Evolutionary conservation across 2,797 vertebrate species (phyloP).

Genomic region (Menidia menidia): DNA sequence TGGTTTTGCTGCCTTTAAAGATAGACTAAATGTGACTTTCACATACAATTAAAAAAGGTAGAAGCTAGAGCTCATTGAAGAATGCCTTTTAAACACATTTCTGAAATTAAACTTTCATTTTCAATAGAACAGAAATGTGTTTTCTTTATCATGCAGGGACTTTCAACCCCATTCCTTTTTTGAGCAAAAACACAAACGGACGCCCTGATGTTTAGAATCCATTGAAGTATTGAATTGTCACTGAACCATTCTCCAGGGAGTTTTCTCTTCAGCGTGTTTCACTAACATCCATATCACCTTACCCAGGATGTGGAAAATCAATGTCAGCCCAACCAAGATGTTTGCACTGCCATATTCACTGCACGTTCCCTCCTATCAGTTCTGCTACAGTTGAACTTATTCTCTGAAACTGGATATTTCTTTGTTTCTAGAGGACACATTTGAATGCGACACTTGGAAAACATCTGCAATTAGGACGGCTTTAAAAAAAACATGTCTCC

Average conservation of each 20-base stretch:
- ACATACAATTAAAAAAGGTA: too few relatives aligned
- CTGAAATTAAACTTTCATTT: too few relatives aligned
- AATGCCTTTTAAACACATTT: too few relatives aligned
- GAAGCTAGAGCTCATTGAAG: too few relatives aligned
- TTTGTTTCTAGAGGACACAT: slow-evolving; percentile 1
- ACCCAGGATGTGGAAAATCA: slow-evolving; percentile 77
- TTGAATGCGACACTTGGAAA: slow-evolving; percentile 29
- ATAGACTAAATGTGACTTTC: too few relatives aligned
- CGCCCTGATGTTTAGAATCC: not conserved
- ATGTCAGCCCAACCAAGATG: slow-evolving; percentile 68
- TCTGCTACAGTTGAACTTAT: slow-evolving; percentile 3
- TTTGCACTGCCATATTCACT: slow-evolving; percentile 38
- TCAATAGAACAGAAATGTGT: too few relatives aligned
- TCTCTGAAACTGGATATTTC: slow-evolving; percentile 43
- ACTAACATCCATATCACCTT: slow-evolving; percentile 73
- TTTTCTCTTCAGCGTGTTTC: slow-evolving; percentile 30
- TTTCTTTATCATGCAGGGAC: too few relatives aligned
- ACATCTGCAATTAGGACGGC: slow-evolving; percentile 8
- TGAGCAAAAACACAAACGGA: too few relatives aligned
- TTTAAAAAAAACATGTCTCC: too few relatives aligned
- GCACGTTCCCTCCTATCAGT: slow-evolving; percentile 25
- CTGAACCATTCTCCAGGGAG: slow-evolving; percentile 44
- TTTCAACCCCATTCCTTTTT: too few relatives aligned
- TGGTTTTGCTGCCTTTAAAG: too few relatives aligned
- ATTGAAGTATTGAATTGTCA: slow-evolving; percentile 12